Conservation (phyloP, 2,113 vertebrate species). For the Pitta sordida region DNA sequence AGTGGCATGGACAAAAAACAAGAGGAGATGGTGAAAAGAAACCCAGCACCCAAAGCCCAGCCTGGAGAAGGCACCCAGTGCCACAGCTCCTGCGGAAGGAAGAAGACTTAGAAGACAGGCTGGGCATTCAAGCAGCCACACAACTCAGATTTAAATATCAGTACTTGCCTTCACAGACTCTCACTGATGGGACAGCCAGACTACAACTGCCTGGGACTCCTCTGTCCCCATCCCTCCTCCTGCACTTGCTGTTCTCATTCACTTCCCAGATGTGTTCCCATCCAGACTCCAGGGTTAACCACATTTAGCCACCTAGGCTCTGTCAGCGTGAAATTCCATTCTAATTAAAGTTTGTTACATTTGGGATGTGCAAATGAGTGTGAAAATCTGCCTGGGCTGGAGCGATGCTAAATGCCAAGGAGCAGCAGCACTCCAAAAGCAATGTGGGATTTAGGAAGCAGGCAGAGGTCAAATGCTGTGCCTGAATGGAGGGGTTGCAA, state of each 20-base stretch:
- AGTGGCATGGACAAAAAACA: neutral
- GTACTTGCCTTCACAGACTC: neutral
- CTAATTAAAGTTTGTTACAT: neutral
- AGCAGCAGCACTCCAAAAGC: neutral
- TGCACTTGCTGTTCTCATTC: neutral
- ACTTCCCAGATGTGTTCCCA: neutral
- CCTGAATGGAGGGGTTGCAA: neutral
- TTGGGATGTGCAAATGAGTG: rapidly evolving
- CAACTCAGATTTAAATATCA: neutral
- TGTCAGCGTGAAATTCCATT: neutral
- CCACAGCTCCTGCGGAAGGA: neutral
- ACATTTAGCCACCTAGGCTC: neutral
- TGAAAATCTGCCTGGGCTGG: neutral
- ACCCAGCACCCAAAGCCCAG: rapidly evolving
- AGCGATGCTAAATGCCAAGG: neutral
- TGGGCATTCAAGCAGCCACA: neutral
- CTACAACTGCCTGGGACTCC: neutral
- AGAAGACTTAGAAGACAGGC: neutral
- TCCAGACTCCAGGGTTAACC: neutral
- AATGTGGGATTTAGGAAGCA: neutral
- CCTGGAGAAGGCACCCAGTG: neutral
- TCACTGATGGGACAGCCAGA: neutral
- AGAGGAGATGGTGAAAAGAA: neutral
- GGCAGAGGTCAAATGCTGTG: neutral
- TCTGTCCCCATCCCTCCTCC: neutral